Conservation (phyloP, 1,140 invertebrate species). For the Drosophila nigrodunni region DNA sequence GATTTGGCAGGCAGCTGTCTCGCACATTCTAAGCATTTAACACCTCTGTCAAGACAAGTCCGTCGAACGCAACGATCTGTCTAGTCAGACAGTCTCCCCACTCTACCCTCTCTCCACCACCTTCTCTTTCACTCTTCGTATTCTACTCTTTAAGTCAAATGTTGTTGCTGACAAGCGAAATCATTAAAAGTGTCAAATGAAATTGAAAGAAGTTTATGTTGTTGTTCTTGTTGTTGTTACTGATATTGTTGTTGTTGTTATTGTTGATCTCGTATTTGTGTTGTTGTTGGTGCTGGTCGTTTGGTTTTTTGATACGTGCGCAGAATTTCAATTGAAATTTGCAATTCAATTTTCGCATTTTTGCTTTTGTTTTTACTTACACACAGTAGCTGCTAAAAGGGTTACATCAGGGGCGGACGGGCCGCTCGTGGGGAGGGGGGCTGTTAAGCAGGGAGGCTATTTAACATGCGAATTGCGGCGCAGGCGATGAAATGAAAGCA, state of each 20-base stretch:
- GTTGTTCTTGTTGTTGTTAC: constrained; percentile 18
- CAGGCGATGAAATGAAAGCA: constrained; percentile 41
- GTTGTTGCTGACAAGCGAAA: constrained; percentile 68
- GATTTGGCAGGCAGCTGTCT: constrained; percentile 46
- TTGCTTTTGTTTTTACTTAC: constrained; percentile 37
- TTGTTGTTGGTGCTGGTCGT: constrained; percentile 15
- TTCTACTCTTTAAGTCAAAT: constrained; percentile 14
- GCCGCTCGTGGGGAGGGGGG: not conserved
- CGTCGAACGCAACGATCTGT: constrained; percentile 64
- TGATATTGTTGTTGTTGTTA: constrained; percentile 19
- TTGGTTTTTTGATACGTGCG: constrained; percentile 54
- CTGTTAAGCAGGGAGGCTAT: constrained; percentile 9
- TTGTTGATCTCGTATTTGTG: constrained; percentile 10
- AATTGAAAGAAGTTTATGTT: constrained; percentile 58
- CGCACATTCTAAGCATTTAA: constrained; percentile 35
- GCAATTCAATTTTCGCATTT: constrained; percentile 73
- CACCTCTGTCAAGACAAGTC: constrained; percentile 71
- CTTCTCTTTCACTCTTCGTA: too few species aligned
- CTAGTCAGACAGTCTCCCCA: constrained; percentile 20
- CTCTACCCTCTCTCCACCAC: not conserved
- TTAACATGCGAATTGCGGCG: constrained; percentile 55
- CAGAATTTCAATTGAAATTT: constrained; percentile 74
- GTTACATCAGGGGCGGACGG: not conserved
- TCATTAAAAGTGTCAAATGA: constrained; percentile 79
- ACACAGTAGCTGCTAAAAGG: constrained; percentile 2